Base-by-base conservation (phyloP, 1,140 invertebrate genomes). In the Drosophila equinoxialis region DNA sequence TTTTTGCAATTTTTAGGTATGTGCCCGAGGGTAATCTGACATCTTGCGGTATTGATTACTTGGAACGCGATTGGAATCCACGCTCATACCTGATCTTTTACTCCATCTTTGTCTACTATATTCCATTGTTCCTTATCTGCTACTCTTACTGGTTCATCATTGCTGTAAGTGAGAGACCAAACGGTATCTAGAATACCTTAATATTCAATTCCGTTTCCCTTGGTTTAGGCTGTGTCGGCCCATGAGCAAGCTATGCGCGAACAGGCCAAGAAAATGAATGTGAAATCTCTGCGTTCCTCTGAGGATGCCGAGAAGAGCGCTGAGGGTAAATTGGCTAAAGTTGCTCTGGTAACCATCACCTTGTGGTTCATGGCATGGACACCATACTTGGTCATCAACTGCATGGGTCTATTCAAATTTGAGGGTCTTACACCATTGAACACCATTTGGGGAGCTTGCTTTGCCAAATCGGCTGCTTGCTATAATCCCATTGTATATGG, bases 1-100 rank as follows among this genome's bases (percentile, higher is more conserved):
- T 17, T 51, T n/a, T 6, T 5, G 5, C 8, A 1, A 41, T 30
- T 4, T 0, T 5, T 30, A 96, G 95, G 81, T 97, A 97, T 92
- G 96, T 97, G 51, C 96, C 96, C n/a, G 96, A 97, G 93, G 96
- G 96, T 58, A 97, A 97, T 82, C 95, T 97, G 94, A 97, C 96
- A 23, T 95, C 96, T 17, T 97, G 96, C 84, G 96, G 96, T 26
- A 96, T 96, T 65, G 97, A 97, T 90, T 97, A 97, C 89, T 92
- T 97, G 45, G 94, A 92, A 60, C 94, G 94, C 81, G 94, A 95
- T 60, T 94, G 94, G 93, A 65, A 94, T 10, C 94, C 94, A 77
- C 93, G 93, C 60, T 95, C 95, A 60, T 97, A 96, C 91, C 94
- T 96, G 71, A 72, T 96, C 8, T 93, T 94, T 3, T 96, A 96